A percentile compares a stretch with the other conserved stretches of the same genome.
Evolutionary conservation across 2,888 invertebrate genomes (phyloP).

Genomic region (Acleris cristana): DNA sequence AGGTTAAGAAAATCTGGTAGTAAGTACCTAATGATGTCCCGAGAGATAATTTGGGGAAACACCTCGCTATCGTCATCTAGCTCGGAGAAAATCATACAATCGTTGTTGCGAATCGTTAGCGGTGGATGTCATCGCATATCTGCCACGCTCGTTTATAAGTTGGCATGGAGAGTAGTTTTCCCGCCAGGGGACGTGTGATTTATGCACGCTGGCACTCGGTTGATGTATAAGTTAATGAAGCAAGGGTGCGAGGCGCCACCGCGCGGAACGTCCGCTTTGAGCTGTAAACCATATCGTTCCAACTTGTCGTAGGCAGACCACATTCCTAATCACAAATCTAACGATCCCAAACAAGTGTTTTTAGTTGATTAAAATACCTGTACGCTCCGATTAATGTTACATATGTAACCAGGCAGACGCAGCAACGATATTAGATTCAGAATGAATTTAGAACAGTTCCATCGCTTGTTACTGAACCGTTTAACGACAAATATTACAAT

Average conservation of each 20-base stretch:
- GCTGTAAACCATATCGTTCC: constrained; percentile 23
- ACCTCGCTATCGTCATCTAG: constrained; percentile 55
- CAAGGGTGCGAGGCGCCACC: constrained; percentile 38
- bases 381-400: too few relatives aligned
- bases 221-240: constrained; percentile 57
- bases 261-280: constrained; percentile 42
- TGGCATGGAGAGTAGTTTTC: constrained; percentile 59
- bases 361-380: not conserved
- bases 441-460: too few relatives aligned
- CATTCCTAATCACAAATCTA: constrained; percentile 5
- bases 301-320: constrained; percentile 19
- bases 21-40: constrained; percentile 39
- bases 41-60: constrained; percentile 57
- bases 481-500: too few relatives aligned
- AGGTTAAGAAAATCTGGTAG: constrained; percentile 17
- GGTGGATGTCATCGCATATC: constrained; percentile 54
- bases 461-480: too few relatives aligned
- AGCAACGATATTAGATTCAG: too few relatives aligned
- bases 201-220: constrained; percentile 56
- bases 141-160: constrained; percentile 63
- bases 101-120: constrained; percentile 54
- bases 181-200: constrained; percentile 64
- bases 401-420: too few relatives aligned
- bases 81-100: constrained; percentile 52
- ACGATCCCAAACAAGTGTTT: not conserved